Evolutionary conservation across 2,113 vertebrate genomes (phyloP).

Genomic region (Trichomycterus rosablanca): DNA sequence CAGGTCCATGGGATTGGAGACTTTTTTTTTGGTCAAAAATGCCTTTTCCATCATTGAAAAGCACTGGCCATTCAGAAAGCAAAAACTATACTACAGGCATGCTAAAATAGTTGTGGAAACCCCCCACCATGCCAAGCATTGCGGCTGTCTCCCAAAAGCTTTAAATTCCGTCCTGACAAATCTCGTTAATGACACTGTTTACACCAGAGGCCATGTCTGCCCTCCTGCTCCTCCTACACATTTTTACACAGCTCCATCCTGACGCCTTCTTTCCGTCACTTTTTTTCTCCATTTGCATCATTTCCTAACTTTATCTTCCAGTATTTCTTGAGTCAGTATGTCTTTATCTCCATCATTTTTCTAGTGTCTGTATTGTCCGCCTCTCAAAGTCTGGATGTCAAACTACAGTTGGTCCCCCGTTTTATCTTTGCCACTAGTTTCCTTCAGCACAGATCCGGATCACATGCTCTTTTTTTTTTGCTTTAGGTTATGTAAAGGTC

Average conservation of each 20-base stretch:
- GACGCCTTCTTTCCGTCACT: conserved; percentile 23
- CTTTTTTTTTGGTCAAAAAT: no score
- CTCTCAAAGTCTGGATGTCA: no score
- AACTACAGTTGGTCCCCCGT: no score
- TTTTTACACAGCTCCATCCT: conserved; percentile 21
- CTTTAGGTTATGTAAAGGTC: neutral
- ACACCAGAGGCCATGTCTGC: conserved; percentile 19
- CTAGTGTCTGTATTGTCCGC: neutral
- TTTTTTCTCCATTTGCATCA: conserved; percentile 19
- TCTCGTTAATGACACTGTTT: conserved; percentile 48
- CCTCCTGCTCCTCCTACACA: conserved; percentile 25
- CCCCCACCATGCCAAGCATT: neutral
- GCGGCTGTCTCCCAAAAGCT: conserved; percentile 1
- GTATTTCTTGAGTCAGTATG: no score
- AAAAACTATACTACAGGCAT: no score
- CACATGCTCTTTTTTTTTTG: no score
- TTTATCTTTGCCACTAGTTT: neutral
- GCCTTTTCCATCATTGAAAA: no score
- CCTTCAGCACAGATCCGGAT: neutral
- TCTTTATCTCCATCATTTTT: neutral
- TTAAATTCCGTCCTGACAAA: conserved; percentile 32
- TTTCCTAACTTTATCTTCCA: conserved; percentile 8
- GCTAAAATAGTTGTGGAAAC: neutral
- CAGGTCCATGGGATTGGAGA: no score
- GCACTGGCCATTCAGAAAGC: no score